Percentiles rank a stretch among this genome's conserved stretches.
phyloP scores from a whole-genome alignment of 1,140 invertebrate species.

The Hestina assimilis region DNA sequence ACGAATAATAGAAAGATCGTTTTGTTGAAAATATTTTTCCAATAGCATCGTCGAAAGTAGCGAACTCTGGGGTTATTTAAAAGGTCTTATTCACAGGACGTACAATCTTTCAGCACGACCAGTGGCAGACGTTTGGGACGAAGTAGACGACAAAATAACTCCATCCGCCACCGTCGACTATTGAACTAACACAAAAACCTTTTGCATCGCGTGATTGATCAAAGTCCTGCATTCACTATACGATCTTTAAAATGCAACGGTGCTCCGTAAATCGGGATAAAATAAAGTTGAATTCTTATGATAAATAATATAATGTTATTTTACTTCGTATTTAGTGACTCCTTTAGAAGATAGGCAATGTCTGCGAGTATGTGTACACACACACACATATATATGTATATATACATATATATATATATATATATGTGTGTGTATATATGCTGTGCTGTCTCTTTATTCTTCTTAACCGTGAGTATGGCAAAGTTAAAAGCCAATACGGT shows the following conservation, averaged over 20 bases:
- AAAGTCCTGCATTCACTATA: conserved; percentile 55
- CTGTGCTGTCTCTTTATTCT: too few species aligned
- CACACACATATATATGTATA: too few species aligned
- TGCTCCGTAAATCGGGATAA: conserved; percentile 30
- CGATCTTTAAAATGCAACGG: conserved; percentile 54
- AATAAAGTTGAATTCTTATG: not conserved
- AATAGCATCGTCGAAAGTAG: conserved; percentile 37
- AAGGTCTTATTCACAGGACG: conserved; percentile 55
- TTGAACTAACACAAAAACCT: conserved; percentile 66
- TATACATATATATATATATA: too few species aligned
- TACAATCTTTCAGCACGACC: conserved; percentile 60
- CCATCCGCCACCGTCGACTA: conserved; percentile 47
- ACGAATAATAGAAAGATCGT: conserved; percentile 39
- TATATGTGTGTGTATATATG: too few species aligned
- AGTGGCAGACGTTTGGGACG: conserved; percentile 46
- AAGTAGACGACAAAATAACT: conserved; percentile 61
- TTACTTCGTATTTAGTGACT: too few species aligned
- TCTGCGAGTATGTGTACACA: too few species aligned
- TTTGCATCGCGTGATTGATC: conserved; percentile 70
- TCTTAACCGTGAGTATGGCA: too few species aligned
- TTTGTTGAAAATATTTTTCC: conserved; percentile 53
- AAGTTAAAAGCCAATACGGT: too few species aligned
- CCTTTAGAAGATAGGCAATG: too few species aligned
- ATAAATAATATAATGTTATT: not conserved
- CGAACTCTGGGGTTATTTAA: conserved; percentile 58